A percentile compares a stretch with the other conserved stretches of the same genome.
phyloP scores from a whole-genome alignment of 2,113 vertebrate species.

The Grammomys dolichurus region DNA sequence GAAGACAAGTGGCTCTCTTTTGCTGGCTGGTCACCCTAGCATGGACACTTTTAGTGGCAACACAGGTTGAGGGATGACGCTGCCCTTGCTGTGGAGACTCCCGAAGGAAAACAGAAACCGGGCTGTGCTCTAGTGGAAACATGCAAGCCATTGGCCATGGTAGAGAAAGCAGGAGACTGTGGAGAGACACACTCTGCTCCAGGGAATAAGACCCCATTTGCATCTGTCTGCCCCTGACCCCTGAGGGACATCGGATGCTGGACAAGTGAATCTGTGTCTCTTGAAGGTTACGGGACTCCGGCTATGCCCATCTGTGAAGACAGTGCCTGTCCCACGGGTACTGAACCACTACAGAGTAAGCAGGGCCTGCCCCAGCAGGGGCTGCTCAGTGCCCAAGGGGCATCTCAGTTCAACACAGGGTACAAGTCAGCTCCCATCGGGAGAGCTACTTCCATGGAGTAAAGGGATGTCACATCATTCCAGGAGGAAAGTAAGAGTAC shows the following conservation, averaged over 20 bases:
- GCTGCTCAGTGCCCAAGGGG: too few species aligned
- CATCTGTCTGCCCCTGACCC: neutral
- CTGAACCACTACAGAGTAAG: neutral
- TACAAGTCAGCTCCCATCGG: neutral
- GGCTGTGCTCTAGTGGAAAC: neutral
- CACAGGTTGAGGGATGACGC: neutral
- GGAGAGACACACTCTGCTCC: neutral
- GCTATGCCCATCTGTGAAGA: neutral
- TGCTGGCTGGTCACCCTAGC: neutral
- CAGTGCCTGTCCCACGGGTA: neutral
- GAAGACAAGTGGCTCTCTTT: neutral
- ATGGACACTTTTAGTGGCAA: neutral
- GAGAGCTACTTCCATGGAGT: neutral
- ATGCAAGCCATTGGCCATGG: neutral
- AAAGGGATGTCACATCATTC: neutral
- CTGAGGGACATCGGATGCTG: rapidly evolving
- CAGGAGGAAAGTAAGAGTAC: neutral
- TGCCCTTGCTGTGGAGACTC: neutral
- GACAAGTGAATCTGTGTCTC: neutral
- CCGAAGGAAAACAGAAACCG: neutral
- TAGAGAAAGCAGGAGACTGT: neutral
- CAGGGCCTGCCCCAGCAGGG: neutral
- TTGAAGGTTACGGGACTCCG: neutral
- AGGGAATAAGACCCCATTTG: neutral
- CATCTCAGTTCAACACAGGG: neutral